Evolutionary conservation across 2,888 invertebrate species (phyloP), one percentile per base, ranked within the genome.

Genomic region (Prenolepis imparis): DNA sequence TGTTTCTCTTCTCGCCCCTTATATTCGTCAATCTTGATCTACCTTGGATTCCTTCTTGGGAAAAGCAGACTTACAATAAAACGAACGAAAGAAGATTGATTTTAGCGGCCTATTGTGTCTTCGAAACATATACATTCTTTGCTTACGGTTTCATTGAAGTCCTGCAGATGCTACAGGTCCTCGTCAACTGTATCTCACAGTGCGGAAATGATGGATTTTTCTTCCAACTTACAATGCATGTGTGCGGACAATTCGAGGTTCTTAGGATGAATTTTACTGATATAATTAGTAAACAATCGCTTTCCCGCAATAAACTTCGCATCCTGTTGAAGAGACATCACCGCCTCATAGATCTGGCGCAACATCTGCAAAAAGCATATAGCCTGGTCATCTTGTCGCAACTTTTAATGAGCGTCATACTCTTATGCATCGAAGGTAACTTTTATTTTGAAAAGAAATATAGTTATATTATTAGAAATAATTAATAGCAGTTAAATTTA

Each of bases 171-270:
- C 6, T 85, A 8, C 74, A 84, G 15, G n/a, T 74, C 0, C 8
- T 80, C 3, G 80, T 78, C 41, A 57, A 73, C 9, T 44, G 32
- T 15, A n/a, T 61, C 39, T 55, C 57, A 0, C 57, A 82, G 4
- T 67, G 52, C 18, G 92, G 93, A n/a, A 90, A 88, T 21, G 92
- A 93, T 55, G 85, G 90, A 44, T 88, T 94, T 70, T 89, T 94
- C 55, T 92, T 93, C 48, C 88, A 89, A 18, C 85, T 93, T 5
- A 82, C 90, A 3, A 92, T 94, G 88, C 93, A 94, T 39, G 59
- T 94, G 8, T 94, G 94, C 64, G 94, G 93, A 9, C 94, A 94
- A 55, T 85, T 93, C 2, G 90, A 93, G 41, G 85, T 93, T 57
- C 74, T 94, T 8, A 92, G 57, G 5, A 3, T 21, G 9, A 36